Percentiles rank a stretch among this genome's conserved stretches.
These are phyloP conservation scores for Brachylomia viminalis DNA, from an alignment of 2,888 invertebrate species.

Conservation along the genomic window DNA sequence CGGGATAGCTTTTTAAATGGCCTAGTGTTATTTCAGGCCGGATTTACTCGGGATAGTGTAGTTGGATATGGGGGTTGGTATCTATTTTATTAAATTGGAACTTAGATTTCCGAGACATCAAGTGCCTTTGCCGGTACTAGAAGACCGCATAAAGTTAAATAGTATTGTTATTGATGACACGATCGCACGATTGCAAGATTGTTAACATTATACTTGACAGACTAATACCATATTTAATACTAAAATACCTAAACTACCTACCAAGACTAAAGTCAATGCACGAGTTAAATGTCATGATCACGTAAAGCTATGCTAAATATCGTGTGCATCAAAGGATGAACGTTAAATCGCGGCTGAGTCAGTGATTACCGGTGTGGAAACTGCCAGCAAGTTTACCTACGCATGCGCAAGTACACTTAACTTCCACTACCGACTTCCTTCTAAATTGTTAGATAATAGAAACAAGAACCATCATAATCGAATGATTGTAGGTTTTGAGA, in stretches of 20 bases:
- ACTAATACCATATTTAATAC: slow-evolving; percentile 8
- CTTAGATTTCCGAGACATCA: not conserved
- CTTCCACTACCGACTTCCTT: slow-evolving; percentile 37
- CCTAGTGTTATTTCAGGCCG: too few relatives aligned
- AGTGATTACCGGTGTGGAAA: slow-evolving; percentile 45
- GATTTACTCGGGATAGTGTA: too few relatives aligned
- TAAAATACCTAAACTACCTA: not conserved
- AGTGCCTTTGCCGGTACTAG: not conserved
- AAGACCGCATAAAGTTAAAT: not conserved
- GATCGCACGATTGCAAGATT: slow-evolving; percentile 2
- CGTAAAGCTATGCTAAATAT: slow-evolving; percentile 42
- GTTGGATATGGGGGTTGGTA: not conserved
- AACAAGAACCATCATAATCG: not conserved
- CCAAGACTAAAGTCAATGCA: slow-evolving; percentile 38
- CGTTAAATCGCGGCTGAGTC: slow-evolving; percentile 26
- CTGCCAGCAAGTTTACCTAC: slow-evolving; percentile 27
- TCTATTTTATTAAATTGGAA: too few relatives aligned
- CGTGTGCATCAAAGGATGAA: slow-evolving; percentile 45
- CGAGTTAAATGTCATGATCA: slow-evolving; percentile 48
- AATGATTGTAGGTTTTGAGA: not conserved
- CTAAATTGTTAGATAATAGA: slow-evolving; percentile 20
- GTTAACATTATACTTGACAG: slow-evolving; percentile 10
- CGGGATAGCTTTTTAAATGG: not conserved
- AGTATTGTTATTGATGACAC: not conserved
- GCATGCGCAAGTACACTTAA: not conserved